Conservation (phyloP, 35 echinoderm and acorn worm genomes). For the Diadema setosum region DNA sequence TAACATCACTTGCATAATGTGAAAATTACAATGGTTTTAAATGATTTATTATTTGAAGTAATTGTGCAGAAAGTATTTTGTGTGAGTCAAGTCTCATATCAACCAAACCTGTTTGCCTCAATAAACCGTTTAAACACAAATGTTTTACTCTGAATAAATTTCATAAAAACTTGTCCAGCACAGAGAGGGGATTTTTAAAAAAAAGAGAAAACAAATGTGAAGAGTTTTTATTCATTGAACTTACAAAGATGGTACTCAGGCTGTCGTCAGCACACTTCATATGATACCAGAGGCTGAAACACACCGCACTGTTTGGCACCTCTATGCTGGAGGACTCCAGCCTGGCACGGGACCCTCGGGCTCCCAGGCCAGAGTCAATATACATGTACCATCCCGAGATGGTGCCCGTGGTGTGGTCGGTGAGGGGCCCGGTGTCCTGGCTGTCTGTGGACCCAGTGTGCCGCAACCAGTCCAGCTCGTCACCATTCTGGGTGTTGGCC, state of each 20-base stretch:
- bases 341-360: neutral
- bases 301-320: neutral
- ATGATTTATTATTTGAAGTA: neutral
- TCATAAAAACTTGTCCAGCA: too few relatives aligned
- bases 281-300: neutral
- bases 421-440: slow-evolving; percentile 48
- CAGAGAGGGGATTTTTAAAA: too few relatives aligned
- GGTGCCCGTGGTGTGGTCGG: slow-evolving; percentile 74
- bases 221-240: too few relatives aligned
- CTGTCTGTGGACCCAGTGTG: slow-evolving; percentile 53
- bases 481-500: slow-evolving; percentile 59
- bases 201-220: too few relatives aligned
- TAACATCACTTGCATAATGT: neutral
- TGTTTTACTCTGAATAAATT: too few relatives aligned
- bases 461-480: slow-evolving; percentile 84
- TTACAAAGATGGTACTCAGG: neutral
- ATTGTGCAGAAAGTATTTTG: too few relatives aligned
- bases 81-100: too few relatives aligned
- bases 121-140: too few relatives aligned
- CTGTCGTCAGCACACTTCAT: neutral
- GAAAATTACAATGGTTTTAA: neutral
- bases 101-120: too few relatives aligned
- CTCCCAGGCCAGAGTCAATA: neutral
- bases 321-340: slow-evolving; percentile 1
- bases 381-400: neutral